Evolutionary conservation across 2,797 vertebrate species (phyloP).

Genomic region (Epinephelus awoara): DNA sequence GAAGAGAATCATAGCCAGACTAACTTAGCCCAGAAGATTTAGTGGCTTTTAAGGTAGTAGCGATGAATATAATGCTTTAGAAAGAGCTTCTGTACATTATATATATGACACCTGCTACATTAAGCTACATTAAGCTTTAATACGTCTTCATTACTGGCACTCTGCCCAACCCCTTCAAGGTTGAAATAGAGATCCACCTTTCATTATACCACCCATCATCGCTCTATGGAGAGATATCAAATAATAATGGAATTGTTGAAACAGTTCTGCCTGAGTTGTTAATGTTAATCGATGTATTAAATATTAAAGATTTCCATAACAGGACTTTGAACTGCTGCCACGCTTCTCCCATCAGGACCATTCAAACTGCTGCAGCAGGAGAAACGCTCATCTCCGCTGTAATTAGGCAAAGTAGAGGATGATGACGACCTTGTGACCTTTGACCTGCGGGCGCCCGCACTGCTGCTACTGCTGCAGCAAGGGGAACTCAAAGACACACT

Average conservation of each 20-base stretch:
- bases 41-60: slow-evolving; percentile 99
- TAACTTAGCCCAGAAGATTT: slow-evolving; percentile 95
- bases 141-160: slow-evolving; percentile 99
- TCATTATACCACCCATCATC: slow-evolving; percentile 85
- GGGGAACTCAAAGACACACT: slow-evolving; percentile 50
- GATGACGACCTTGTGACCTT: slow-evolving; percentile 72
- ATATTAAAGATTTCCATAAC: slow-evolving; percentile 88
- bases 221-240: slow-evolving; percentile 85
- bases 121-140: slow-evolving; percentile 99
- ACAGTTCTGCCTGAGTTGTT: slow-evolving; percentile 84
- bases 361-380: slow-evolving; percentile 50
- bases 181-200: slow-evolving; percentile 95
- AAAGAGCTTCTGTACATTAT: slow-evolving; percentile 99
- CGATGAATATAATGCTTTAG: slow-evolving; percentile 99
- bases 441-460: slow-evolving; percentile 25
- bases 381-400: slow-evolving; percentile 64
- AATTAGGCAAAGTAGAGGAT: slow-evolving; percentile 84
- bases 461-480: slow-evolving; percentile 38
- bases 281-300: slow-evolving; percentile 89
- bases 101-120: slow-evolving; percentile 99
- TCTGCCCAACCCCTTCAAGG: slow-evolving; percentile 97
- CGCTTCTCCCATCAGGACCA: slow-evolving; percentile 62
- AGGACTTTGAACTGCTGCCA: slow-evolving; percentile 80
- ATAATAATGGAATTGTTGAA: slow-evolving; percentile 88
- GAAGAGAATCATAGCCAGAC: slow-evolving; percentile 92